Conservation (phyloP, 2,797 vertebrate species). For the Acropternis orthonyx region DNA sequence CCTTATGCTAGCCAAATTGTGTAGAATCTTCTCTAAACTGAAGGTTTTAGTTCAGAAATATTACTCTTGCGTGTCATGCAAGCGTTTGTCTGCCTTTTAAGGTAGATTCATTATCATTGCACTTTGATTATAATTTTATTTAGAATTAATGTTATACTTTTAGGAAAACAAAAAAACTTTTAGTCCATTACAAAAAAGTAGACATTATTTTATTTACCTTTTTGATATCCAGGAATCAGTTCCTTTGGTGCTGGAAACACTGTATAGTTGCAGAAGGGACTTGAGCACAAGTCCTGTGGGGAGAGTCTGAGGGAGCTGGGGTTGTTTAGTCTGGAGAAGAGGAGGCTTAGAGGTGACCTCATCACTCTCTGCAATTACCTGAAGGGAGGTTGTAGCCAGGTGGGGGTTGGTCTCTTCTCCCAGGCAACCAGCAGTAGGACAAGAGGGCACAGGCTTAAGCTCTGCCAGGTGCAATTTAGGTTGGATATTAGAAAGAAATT, state of each 20-base stretch:
- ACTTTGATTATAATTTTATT: neutral
- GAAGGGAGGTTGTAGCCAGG: no score
- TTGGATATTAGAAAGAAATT: no score
- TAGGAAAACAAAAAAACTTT: neutral
- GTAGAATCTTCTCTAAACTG: neutral
- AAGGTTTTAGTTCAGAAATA: neutral
- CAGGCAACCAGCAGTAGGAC: no score
- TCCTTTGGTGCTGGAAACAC: neutral
- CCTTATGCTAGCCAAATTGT: neutral
- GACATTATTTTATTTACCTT: neutral
- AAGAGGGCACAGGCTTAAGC: no score
- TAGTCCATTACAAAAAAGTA: neutral
- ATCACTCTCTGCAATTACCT: no score
- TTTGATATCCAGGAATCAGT: neutral
- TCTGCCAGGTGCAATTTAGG: no score
- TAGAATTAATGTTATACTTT: neutral
- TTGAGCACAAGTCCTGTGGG: no score
- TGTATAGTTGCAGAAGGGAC: neutral
- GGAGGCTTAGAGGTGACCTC: no score
- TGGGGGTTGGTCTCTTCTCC: no score
- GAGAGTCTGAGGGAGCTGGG: no score
- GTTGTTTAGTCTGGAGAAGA: no score
- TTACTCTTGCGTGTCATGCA: neutral
- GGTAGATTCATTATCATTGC: neutral
- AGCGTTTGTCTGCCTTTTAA: neutral